A percentile compares a stretch with the other conserved stretches of the same genome.
Evolutionary conservation across 2,888 invertebrate species (phyloP).

Genomic region (Eilema caniola): DNA sequence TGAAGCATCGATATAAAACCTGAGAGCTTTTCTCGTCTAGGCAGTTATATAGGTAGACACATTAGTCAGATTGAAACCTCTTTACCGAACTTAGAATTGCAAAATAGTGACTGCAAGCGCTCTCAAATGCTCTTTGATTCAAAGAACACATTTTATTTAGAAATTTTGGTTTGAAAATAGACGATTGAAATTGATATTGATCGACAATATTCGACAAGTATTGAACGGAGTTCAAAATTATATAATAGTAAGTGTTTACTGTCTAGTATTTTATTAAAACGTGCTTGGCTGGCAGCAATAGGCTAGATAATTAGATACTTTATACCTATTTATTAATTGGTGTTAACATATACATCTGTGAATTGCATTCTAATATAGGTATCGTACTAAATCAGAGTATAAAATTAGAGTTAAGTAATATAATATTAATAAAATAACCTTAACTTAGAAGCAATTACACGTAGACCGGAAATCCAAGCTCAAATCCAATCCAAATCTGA

Average conservation of each 20-base stretch:
- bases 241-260: background rate
- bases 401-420: too few relatives aligned
- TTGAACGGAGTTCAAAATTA: background rate
- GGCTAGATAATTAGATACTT: too few relatives aligned
- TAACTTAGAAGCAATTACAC: too few relatives aligned
- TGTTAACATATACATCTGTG: too few relatives aligned
- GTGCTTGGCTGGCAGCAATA: too few relatives aligned
- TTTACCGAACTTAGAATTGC: constrained; percentile 81
- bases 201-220: background rate
- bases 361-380: too few relatives aligned
- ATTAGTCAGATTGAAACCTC: constrained; percentile 84
- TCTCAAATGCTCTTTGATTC: constrained; percentile 75
- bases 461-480: too few relatives aligned
- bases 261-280: too few relatives aligned
- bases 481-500: too few relatives aligned
- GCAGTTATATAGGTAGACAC: constrained; percentile 66
- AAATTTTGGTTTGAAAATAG: constrained; percentile 52
- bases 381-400: too few relatives aligned
- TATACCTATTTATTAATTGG: too few relatives aligned
- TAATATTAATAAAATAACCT: too few relatives aligned
- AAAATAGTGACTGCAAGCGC: constrained; percentile 78
- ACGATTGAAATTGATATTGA: constrained; percentile 21
- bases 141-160: constrained; percentile 66
- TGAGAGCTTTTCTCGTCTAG: constrained; percentile 45
- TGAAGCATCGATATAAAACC: constrained; percentile 49